Evolutionary conservation across 1,140 invertebrate species (phyloP).

Genomic region (Camponotus pennsylvanicus): DNA sequence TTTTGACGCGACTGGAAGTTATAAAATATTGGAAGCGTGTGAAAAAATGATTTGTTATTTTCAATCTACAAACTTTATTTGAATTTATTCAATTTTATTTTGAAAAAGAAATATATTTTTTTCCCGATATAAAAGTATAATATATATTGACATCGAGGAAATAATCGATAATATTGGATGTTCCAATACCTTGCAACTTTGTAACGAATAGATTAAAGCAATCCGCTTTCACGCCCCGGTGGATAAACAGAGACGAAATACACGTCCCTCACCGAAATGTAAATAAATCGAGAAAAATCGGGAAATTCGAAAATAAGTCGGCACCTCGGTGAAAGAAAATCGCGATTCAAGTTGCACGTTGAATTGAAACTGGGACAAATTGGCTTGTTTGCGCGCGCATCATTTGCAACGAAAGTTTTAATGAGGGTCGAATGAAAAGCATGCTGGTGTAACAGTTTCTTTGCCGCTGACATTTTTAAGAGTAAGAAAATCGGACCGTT

Average conservation of each 20-base stretch:
- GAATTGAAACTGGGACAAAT: slow-evolving; percentile 41
- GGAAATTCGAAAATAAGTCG: slow-evolving; percentile 33
- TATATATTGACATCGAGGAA: not conserved
- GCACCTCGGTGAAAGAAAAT: slow-evolving; percentile 4
- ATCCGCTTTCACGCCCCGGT: slow-evolving; percentile 45
- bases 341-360: not conserved
- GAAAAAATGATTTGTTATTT: not conserved
- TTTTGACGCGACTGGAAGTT: not conserved
- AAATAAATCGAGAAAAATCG: slow-evolving; percentile 41
- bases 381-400: not conserved
- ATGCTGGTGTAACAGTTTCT: slow-evolving; percentile 8
- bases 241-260: slow-evolving; percentile 6
- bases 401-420: slow-evolving; percentile 39
- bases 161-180: slow-evolving; percentile 46
- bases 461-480: not conserved
- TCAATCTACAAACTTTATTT: not conserved
- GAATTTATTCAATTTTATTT: not conserved
- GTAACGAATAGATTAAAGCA: slow-evolving; percentile 53
- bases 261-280: slow-evolving; percentile 29
- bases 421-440: slow-evolving; percentile 41
- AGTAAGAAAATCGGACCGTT: slow-evolving; percentile 18
- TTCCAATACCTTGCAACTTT: slow-evolving; percentile 33
- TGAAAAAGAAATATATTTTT: not conserved
- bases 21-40: not conserved
- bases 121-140: not conserved